phyloP scores from a whole-genome alignment of 2,888 invertebrate genomes.

The Himalopsyche kuldschensis region DNA sequence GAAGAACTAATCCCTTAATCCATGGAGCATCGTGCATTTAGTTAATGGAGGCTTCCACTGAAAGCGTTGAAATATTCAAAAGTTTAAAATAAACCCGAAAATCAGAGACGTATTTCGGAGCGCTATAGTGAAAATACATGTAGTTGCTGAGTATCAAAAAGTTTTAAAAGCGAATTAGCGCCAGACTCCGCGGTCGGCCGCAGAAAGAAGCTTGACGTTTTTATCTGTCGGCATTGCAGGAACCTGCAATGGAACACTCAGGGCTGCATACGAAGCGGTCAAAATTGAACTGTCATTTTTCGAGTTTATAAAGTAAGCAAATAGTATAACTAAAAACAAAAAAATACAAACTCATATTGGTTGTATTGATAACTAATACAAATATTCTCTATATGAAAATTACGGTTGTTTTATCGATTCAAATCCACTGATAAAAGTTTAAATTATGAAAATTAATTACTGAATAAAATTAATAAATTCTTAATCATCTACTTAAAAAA shows the following conservation, averaged over 20 bases:
- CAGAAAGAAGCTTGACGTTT: conserved; percentile 32
- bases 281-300: no score
- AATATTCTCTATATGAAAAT: no score
- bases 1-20: not conserved
- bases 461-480: no score
- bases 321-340: no score
- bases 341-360: no score
- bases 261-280: not conserved
- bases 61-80: not conserved
- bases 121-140: conserved; percentile 34
- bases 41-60: not conserved
- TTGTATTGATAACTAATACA: no score
- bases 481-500: no score
- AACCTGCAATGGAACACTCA: not conserved
- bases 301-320: no score
- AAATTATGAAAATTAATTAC: no score
- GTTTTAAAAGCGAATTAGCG: conserved; percentile 36
- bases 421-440: no score
- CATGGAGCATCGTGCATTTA: not conserved
- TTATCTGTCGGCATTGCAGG: conserved; percentile 28
- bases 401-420: no score
- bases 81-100: conserved; percentile 19
- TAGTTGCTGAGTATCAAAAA: conserved; percentile 17
- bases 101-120: conserved; percentile 4
- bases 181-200: not conserved